phyloP scores from a whole-genome alignment of 2,888 invertebrate species.

The Perizoma affinitatum region DNA sequence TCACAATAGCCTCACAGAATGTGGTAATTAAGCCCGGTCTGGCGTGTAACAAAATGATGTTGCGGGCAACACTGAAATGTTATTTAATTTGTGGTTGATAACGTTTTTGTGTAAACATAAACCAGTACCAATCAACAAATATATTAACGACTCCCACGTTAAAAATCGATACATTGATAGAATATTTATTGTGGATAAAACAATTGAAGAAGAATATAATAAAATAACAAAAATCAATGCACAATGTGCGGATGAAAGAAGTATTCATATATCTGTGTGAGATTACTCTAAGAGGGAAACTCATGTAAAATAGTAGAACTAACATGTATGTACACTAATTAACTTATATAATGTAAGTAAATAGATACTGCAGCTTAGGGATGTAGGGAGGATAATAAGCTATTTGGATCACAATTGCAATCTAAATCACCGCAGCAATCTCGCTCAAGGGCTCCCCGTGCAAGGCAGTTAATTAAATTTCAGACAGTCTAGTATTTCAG shows the following conservation, averaged over 20 bases:
- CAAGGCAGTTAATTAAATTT: conserved; percentile 75
- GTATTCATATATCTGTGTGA: too few relatives aligned
- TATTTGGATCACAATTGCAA: conserved; percentile 42
- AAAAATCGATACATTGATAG: too few relatives aligned
- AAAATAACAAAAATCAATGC: too few relatives aligned
- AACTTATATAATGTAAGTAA: neutral
- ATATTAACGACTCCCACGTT: too few relatives aligned
- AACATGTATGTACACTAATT: neutral
- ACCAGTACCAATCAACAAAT: too few relatives aligned
- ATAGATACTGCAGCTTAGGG: conserved; percentile 3
- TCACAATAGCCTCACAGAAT: conserved; percentile 35
- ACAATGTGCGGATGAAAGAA: too few relatives aligned
- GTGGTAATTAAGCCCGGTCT: conserved; percentile 6
- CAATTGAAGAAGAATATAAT: too few relatives aligned
- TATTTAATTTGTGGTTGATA: too few relatives aligned
- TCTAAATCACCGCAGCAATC: conserved; percentile 52
- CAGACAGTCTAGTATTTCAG: conserved; percentile 67
- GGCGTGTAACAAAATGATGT: neutral
- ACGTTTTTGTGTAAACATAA: too few relatives aligned
- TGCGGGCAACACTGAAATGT: neutral
- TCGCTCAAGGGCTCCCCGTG: conserved; percentile 48
- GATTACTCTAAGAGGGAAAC: neutral
- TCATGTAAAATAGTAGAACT: neutral
- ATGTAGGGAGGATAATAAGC: conserved; percentile 26
- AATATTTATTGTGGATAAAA: too few relatives aligned